Conservation (phyloP, 2,888 invertebrate species). For the Habrosyne pyritoides region DNA sequence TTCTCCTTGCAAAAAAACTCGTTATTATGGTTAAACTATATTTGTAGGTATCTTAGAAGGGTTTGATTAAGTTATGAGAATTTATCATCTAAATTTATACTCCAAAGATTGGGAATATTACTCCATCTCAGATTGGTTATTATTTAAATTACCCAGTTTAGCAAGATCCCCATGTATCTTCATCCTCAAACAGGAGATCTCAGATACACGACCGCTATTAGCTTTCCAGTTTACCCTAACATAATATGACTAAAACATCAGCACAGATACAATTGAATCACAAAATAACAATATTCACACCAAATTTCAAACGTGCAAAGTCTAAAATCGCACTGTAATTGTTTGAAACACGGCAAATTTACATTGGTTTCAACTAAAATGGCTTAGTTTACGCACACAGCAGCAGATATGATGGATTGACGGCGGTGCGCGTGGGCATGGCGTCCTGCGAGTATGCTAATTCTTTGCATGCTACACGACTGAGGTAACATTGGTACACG, state of each 20-base stretch:
- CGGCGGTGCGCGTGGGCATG: slow-evolving; percentile 67
- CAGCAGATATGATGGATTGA: slow-evolving; percentile 75
- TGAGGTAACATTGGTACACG: slow-evolving; percentile 52
- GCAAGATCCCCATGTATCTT: slow-evolving; percentile 14
- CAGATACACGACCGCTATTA: slow-evolving; percentile 25
- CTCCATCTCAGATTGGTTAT: background rate
- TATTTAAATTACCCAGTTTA: slow-evolving; percentile 4
- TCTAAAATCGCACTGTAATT: slow-evolving; percentile 30
- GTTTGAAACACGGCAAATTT: slow-evolving; percentile 28
- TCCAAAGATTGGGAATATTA: background rate
- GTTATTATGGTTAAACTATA: too few relatives aligned
- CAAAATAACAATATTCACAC: background rate
- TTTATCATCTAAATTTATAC: too few relatives aligned
- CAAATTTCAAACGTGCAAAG: slow-evolving; percentile 18
- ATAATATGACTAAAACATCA: slow-evolving; percentile 11
- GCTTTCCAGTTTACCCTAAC: slow-evolving; percentile 19
- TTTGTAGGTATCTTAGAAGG: too few relatives aligned
- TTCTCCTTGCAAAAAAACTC: too few relatives aligned
- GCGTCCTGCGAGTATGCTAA: slow-evolving; percentile 78
- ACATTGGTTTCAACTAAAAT: slow-evolving; percentile 47
- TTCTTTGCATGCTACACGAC: slow-evolving; percentile 57
- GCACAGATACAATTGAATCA: background rate
- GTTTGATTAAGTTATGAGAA: too few relatives aligned
- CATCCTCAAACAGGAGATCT: slow-evolving; percentile 26
- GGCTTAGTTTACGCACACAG: slow-evolving; percentile 51